Percentiles rank a stretch among this genome's conserved stretches.
Conservation (phyloP, 2,888 invertebrate genomes). For the Colletes collaris region DNA sequence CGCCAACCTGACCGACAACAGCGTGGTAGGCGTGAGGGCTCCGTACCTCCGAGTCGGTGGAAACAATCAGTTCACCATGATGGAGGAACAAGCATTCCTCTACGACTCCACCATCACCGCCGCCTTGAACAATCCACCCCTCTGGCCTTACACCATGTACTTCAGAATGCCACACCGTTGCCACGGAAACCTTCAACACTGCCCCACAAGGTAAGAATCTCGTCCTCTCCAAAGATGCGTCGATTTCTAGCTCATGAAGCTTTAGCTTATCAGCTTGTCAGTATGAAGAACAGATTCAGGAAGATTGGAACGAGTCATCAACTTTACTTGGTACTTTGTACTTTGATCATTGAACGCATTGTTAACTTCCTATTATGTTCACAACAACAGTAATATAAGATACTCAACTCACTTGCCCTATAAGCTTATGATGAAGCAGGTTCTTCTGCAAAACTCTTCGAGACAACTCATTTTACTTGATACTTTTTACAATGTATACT, state of each 20-base stretch:
- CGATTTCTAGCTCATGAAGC: not conserved
- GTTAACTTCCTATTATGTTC: too few relatives aligned
- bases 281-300: too few relatives aligned
- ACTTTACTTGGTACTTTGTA: too few relatives aligned
- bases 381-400: too few relatives aligned
- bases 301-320: too few relatives aligned
- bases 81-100: conserved; percentile 97
- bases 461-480: too few relatives aligned
- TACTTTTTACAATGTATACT: too few relatives aligned
- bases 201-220: conserved; percentile 88
- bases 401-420: too few relatives aligned
- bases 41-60: conserved; percentile 96
- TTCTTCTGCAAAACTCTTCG: too few relatives aligned
- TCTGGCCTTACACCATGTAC: conserved; percentile 99
- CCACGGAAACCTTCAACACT: conserved; percentile 95
- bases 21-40: conserved; percentile 95
- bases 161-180: conserved; percentile 98
- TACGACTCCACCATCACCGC: conserved; percentile 98
- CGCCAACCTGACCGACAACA: conserved; percentile 95
- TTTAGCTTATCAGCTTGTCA: too few relatives aligned
- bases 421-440: too few relatives aligned
- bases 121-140: conserved; percentile 94
- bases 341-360: too few relatives aligned
- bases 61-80: conserved; percentile 98
- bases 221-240: not conserved